These are phyloP conservation scores for Gallinago solitaria DNA, from an alignment of 2,797 vertebrate genomes.

Conservation along the genomic window DNA sequence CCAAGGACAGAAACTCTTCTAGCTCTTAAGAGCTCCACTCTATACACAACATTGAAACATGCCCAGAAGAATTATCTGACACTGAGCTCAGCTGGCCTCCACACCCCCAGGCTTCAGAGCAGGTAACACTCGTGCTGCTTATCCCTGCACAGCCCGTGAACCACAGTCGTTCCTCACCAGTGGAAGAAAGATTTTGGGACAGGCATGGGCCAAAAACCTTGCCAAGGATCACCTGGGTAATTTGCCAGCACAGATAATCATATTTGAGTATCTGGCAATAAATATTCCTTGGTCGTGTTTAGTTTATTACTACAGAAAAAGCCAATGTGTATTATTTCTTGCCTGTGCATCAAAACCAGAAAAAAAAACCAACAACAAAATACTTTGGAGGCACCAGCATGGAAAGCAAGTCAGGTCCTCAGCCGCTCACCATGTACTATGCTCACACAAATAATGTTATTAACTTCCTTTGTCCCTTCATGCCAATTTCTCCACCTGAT, in stretches of 20 bases:
- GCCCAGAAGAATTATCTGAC: not conserved
- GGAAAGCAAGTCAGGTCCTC: not conserved
- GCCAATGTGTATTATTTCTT: not conserved
- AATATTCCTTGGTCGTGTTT: not conserved
- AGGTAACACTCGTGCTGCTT: not conserved
- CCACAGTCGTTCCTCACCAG: not conserved
- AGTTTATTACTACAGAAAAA: not conserved
- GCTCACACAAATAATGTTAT: not conserved
- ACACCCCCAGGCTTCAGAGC: not conserved
- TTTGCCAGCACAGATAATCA: not conserved
- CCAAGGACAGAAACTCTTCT: not conserved
- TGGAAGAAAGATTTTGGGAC: not conserved
- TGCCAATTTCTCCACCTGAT: not conserved
- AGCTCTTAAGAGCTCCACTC: not conserved
- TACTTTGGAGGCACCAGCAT: not conserved
- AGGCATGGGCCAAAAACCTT: not conserved
- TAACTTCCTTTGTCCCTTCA: not conserved
- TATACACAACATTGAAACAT: not conserved
- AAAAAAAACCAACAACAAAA: not conserved
- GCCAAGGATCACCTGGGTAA: not conserved
- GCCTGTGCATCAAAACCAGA: not conserved
- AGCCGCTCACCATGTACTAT: rapidly evolving
- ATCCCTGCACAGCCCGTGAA: not conserved
- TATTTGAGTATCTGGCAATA: not conserved
- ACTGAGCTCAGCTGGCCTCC: not conserved